Conservation (phyloP, 2,888 invertebrate species). For the Conomelus anceps region DNA sequence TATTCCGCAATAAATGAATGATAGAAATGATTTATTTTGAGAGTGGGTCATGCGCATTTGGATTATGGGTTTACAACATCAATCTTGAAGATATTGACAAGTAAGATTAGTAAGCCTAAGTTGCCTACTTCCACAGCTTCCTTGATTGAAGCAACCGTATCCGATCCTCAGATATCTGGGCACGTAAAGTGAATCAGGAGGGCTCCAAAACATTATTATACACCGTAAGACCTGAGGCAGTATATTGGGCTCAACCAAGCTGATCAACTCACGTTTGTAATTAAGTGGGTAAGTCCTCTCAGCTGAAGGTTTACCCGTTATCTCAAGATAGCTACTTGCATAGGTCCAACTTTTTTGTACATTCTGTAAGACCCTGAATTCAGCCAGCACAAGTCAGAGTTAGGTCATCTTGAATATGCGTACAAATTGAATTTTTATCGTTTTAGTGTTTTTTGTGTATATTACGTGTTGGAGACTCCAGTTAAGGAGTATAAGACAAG, state of each 20-base stretch:
- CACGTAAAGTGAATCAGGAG: background rate
- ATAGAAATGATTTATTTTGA: no score
- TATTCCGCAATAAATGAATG: no score
- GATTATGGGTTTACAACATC: no score
- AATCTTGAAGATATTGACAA: background rate
- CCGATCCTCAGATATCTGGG: background rate
- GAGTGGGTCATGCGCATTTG: no score
- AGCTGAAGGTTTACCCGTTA: background rate
- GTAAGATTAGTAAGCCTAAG: no score
- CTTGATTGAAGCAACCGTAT: background rate
- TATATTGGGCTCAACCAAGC: background rate
- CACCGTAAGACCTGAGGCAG: background rate
- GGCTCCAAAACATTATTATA: background rate
- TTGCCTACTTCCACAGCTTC: background rate
- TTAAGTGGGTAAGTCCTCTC: background rate
- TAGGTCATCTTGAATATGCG: no score
- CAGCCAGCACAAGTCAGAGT: background rate
- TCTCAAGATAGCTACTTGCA: background rate
- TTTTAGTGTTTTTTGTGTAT: no score
- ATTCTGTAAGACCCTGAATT: background rate
- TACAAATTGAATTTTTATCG: no score
- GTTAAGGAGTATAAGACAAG: no score
- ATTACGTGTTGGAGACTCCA: no score
- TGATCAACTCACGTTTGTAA: background rate
- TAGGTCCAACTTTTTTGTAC: background rate